Evolutionary conservation across 2,888 invertebrate genomes (phyloP).

Genomic region (Chouioia cunea): DNA sequence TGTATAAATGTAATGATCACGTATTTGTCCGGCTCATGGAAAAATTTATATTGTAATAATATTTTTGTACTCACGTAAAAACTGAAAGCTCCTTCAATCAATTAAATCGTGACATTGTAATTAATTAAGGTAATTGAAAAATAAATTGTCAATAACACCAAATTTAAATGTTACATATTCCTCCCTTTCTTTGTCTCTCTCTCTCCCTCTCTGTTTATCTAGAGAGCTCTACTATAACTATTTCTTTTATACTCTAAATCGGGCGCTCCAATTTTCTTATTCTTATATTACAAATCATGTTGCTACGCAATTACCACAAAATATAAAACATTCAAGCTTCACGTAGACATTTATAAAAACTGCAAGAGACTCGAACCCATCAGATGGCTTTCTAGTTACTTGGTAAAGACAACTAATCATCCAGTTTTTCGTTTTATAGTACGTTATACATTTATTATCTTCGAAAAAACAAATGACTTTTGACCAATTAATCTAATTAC

Average conservation of each 20-base stretch:
- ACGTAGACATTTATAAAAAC: constrained; percentile 21
- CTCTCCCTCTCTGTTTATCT: too few species aligned
- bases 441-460: not conserved
- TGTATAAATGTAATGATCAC: constrained; percentile 49
- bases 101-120: constrained; percentile 47
- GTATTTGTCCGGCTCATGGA: constrained; percentile 38
- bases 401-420: too few species aligned
- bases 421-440: too few species aligned
- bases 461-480: not conserved
- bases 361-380: constrained; percentile 15
- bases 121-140: constrained; percentile 41
- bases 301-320: constrained; percentile 23
- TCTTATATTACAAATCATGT: not conserved
- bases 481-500: too few species aligned
- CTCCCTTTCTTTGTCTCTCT: constrained; percentile 3
- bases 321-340: constrained; percentile 36
- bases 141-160: constrained; percentile 39
- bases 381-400: constrained; percentile 31
- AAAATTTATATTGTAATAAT: constrained; percentile 44
- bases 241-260: constrained; percentile 17
- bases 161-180: constrained; percentile 37
- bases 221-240: constrained; percentile 19
- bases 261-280: constrained; percentile 16
- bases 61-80: constrained; percentile 49
- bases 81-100: constrained; percentile 41